phyloP scores from a whole-genome alignment of 2,113 vertebrate genomes.

The Xenus cinereus region DNA sequence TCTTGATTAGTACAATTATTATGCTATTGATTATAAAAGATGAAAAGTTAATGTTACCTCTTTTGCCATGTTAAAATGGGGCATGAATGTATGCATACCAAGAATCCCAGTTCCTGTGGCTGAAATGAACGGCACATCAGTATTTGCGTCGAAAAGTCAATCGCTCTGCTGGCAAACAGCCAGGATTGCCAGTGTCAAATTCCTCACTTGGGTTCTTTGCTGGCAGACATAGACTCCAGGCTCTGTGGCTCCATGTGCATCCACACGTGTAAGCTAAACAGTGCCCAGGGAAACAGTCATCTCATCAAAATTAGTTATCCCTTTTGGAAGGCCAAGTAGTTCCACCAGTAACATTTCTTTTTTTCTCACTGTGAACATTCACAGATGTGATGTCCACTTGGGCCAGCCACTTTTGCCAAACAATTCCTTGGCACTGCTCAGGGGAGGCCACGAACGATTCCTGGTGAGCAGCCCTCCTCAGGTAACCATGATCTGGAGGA shows the following conservation, averaged over 20 bases:
- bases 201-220: not conserved
- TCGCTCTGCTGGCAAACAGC: not conserved
- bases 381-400: not conserved
- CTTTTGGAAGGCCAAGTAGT: not conserved
- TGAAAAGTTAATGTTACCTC: not conserved
- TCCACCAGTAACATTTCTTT: not conserved
- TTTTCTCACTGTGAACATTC: not conserved
- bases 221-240: not conserved
- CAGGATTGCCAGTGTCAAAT: not conserved
- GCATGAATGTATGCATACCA: not conserved
- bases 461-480: not conserved
- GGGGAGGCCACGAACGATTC: not conserved
- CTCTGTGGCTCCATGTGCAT: accelerated
- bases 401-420: not conserved
- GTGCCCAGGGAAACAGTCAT: not conserved
- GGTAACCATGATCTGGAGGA: not conserved
- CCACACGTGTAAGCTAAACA: not conserved
- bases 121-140: not conserved
- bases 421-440: not conserved
- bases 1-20: not conserved
- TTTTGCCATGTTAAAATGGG: not conserved
- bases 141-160: not conserved
- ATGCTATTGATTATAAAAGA: not conserved
- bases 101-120: not conserved
- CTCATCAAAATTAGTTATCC: not conserved